Percentiles rank a stretch among this genome's conserved stretches.
These are phyloP conservation scores for Cheirogaleus major DNA, from an alignment of 2,797 vertebrate genomes.

Conservation along the genomic window DNA sequence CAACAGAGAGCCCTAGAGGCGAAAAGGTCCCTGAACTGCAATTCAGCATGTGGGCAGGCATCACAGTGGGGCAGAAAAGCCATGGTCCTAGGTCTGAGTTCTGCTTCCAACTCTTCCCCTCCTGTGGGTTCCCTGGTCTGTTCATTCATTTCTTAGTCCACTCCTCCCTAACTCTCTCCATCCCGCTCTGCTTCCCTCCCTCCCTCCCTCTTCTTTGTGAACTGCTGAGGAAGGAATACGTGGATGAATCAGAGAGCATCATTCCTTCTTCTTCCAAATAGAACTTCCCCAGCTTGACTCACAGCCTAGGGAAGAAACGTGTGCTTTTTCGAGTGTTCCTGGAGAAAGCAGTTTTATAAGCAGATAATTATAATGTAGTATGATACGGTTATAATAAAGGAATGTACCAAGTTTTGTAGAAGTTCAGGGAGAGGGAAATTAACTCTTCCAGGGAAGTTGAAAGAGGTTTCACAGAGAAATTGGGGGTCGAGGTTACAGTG, in stretches of 20 bases:
- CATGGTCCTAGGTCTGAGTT: neutral
- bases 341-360: slow-evolving; percentile 43
- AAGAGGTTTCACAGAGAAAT: neutral
- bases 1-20: neutral
- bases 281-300: neutral
- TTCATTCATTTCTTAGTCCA: neutral
- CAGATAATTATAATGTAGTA: slow-evolving; percentile 29
- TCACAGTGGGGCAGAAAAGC: neutral
- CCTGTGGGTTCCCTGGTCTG: neutral
- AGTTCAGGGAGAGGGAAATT: neutral
- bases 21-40: neutral
- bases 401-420: neutral
- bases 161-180: neutral
- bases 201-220: neutral
- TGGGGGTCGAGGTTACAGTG: neutral
- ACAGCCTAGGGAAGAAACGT: neutral
- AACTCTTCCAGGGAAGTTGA: neutral
- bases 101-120: neutral
- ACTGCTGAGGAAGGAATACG: neutral
- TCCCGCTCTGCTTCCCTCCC: too few species aligned
- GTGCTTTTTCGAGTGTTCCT: neutral
- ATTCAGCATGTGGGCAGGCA: neutral
- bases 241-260: neutral
- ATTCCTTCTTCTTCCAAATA: neutral
- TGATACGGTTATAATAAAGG: neutral